phyloP scores from a whole-genome alignment of 1,140 invertebrate species.

The Aphelinus certus region DNA sequence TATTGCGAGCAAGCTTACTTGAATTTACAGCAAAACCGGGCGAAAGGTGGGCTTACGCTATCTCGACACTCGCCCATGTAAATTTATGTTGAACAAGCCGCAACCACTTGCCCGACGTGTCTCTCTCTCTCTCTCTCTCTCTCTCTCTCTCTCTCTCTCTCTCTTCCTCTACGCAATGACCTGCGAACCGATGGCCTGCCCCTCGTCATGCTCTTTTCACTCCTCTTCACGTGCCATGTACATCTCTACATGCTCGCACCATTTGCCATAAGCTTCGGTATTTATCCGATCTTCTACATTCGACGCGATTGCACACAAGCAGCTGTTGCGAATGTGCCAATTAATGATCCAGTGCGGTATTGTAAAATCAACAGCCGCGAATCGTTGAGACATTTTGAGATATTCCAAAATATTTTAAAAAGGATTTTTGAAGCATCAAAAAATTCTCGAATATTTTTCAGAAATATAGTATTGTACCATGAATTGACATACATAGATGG shows the following conservation, averaged over 20 bases:
- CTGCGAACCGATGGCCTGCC: background rate
- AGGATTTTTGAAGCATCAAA: no score
- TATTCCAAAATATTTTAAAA: no score
- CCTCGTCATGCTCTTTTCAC: background rate
- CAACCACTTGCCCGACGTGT: slow-evolving; percentile 42
- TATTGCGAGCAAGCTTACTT: slow-evolving; percentile 45
- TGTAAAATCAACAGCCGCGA: no score
- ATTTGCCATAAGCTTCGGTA: background rate
- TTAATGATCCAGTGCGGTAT: no score
- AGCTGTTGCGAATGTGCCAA: no score
- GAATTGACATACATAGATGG: no score
- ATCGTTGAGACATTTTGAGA: no score
- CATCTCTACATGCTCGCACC: background rate
- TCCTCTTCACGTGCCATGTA: background rate
- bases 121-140: background rate
- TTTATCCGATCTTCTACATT: no score
- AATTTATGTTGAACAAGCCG: slow-evolving; percentile 51
- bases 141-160: background rate
- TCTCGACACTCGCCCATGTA: slow-evolving; percentile 47
- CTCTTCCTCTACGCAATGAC: slow-evolving; percentile 3
- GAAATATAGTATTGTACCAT: no score
- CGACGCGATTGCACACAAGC: no score
- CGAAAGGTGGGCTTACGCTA: slow-evolving; percentile 47
- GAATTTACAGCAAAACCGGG: slow-evolving; percentile 47
- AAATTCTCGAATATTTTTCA: no score